phyloP scores from a whole-genome alignment of 2,113 vertebrate species.

The Apteryx owenii region DNA sequence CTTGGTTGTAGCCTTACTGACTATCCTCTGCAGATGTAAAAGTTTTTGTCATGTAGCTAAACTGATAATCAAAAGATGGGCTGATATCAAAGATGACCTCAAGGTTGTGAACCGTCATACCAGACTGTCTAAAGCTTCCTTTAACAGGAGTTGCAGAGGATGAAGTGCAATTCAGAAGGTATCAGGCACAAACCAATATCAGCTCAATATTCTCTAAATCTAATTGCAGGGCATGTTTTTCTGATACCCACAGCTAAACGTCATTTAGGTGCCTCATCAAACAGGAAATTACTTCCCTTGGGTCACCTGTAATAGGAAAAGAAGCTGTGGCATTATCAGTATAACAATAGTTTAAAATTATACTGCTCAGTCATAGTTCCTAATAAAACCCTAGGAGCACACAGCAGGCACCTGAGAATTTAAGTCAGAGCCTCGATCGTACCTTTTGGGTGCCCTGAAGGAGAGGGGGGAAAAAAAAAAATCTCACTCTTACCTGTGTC shows the following conservation, averaged over 20 bases:
- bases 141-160: constrained; percentile 12
- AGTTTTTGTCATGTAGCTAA: constrained; percentile 48
- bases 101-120: constrained; percentile 34
- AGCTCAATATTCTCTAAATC: constrained; percentile 8
- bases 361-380: neutral
- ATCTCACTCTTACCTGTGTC: neutral
- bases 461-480: rapidly evolving
- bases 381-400: constrained; percentile 2
- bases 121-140: constrained; percentile 25
- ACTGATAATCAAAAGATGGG: constrained; percentile 62
- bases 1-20: constrained; percentile 25
- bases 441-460: neutral
- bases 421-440: neutral
- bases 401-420: neutral
- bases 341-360: constrained; percentile 36
- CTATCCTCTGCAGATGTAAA: neutral
- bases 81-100: constrained; percentile 45
- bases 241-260: neutral
- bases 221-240: constrained; percentile 57
- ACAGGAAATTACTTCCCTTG: constrained; percentile 66
- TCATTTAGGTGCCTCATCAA: constrained; percentile 60
- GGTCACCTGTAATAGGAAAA: constrained; percentile 42
- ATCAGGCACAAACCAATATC: neutral
- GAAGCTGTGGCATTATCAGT: constrained; percentile 14
- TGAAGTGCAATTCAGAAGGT: constrained; percentile 27